A percentile compares a stretch with the other conserved stretches of the same genome.
These are phyloP conservation scores for Phaenicophaeus curvirostris DNA, from an alignment of 2,797 vertebrate species.

Conservation along the genomic window DNA sequence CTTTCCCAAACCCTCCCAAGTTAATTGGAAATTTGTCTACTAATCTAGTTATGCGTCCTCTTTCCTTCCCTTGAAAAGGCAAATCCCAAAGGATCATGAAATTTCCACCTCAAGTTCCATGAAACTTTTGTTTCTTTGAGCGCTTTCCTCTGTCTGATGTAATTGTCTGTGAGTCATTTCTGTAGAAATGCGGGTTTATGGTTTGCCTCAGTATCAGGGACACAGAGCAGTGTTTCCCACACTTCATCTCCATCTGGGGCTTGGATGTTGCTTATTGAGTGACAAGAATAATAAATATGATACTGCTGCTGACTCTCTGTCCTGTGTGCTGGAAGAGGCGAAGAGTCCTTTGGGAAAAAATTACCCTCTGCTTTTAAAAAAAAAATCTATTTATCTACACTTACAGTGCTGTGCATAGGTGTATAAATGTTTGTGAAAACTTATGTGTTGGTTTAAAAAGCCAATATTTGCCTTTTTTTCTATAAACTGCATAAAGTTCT, in stretches of 20 bases:
- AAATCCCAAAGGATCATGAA: not conserved
- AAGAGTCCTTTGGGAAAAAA: not conserved
- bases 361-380: not conserved
- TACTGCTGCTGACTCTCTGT: not conserved
- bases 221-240: not conserved
- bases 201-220: not conserved
- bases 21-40: not conserved
- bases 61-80: not conserved
- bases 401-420: rapidly evolving
- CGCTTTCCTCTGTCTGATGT: not conserved
- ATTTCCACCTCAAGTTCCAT: not conserved
- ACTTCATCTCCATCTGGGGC: not conserved
- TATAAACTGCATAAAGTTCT: not conserved
- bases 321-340: not conserved
- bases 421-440: not conserved
- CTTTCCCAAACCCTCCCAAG: not conserved
- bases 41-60: not conserved
- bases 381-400: not conserved
- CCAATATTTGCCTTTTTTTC: not conserved
- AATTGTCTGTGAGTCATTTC: not conserved
- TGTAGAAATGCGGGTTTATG: not conserved
- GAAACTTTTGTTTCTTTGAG: not conserved
- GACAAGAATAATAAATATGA: not conserved
- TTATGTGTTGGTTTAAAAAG: not conserved
- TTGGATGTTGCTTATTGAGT: not conserved